Conservation (phyloP, 2,797 vertebrate genomes). For the Sebastiscus albofasciatus region DNA sequence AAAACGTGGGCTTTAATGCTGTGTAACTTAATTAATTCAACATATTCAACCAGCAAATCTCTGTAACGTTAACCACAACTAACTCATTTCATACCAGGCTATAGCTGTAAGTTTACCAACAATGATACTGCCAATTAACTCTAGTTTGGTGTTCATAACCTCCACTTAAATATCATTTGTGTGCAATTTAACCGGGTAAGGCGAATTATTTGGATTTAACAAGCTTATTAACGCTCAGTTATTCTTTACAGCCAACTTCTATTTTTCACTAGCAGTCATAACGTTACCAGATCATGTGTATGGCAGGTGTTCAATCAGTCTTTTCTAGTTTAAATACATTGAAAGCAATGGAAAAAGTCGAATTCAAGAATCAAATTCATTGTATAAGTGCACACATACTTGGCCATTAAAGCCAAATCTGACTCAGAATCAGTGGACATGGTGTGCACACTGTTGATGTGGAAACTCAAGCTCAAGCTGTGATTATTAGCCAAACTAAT, state of each 20-base stretch:
- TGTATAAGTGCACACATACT: neutral
- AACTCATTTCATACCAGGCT: neutral
- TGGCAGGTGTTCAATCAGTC: neutral
- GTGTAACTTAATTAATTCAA: neutral
- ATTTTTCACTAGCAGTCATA: neutral
- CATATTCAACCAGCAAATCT: neutral
- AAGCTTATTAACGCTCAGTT: neutral
- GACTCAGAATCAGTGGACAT: neutral
- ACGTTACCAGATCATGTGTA: neutral
- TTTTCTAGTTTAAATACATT: neutral
- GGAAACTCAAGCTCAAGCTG: neutral
- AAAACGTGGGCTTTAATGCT: neutral
- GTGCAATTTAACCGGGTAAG: neutral
- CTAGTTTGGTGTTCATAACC: neutral
- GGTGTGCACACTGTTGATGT: neutral
- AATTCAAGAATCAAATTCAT: neutral
- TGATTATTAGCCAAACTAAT: neutral
- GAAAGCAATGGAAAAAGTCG: neutral
- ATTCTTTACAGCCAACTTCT: neutral
- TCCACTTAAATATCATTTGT: neutral
- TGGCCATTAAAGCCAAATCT: neutral
- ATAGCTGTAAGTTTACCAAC: constrained; percentile 5
- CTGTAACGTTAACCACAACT: neutral
- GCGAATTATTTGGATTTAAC: too few relatives aligned
- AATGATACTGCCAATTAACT: neutral